Evolutionary conservation across 1,140 invertebrate species (phyloP).

Genomic region (Heliconius eleuchia): DNA sequence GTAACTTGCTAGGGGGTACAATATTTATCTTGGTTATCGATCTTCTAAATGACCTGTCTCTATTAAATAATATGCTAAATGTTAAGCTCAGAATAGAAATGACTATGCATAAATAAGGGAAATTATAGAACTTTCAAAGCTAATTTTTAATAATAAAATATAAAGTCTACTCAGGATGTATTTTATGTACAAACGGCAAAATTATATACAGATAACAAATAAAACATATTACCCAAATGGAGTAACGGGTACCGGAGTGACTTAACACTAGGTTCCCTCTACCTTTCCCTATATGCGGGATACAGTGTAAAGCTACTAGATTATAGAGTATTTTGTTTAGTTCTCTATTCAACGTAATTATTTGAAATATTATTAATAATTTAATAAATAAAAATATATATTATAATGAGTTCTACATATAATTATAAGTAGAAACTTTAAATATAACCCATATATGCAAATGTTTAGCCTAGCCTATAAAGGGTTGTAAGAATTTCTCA

Average conservation of each 20-base stretch:
- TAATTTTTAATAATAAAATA: neutral
- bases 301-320: no score
- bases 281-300: no score
- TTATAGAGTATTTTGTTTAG: neutral
- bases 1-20: conserved; percentile 9
- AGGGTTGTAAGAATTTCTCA: neutral
- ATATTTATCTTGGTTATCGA: conserved; percentile 7
- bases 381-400: neutral
- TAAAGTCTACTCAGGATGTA: no score
- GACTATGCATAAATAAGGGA: neutral
- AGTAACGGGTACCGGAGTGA: no score
- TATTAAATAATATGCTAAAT: conserved; percentile 6
- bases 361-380: neutral
- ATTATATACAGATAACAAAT: no score
- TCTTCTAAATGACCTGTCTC: conserved; percentile 6
- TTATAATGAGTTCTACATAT: neutral
- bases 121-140: neutral
- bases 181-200: no score
- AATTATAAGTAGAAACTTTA: neutral
- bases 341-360: neutral
- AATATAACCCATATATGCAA: neutral
- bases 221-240: no score
- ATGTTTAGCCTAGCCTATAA: neutral
- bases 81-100: neutral
- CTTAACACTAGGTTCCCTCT: no score